Evolutionary conservation across 2,888 invertebrate genomes (phyloP), one percentile per base, ranked within the genome.

Genomic region (Listrodromus nycthemerus): DNA sequence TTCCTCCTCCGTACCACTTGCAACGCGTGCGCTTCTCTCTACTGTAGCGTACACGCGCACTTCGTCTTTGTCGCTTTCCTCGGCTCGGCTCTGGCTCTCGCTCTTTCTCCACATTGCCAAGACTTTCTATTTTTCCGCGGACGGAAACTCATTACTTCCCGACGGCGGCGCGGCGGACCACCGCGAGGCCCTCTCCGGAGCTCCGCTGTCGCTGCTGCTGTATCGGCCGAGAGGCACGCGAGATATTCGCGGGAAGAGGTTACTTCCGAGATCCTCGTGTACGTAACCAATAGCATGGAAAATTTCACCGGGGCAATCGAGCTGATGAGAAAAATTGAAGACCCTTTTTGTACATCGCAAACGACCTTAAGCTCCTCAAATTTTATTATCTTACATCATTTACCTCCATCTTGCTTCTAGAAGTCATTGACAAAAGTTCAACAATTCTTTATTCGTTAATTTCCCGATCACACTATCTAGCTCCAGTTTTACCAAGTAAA

Each of bases 61-160:
- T 82, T 55, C 67, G 61, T 80, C 76, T 76, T 79, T 79, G 48
- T 83, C 70, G 37, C 52, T 69, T 77, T 77, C 77, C 50, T 73
- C 45, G 45, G 61, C 65, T 66, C 52, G 58, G 71, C 30, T 55
- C 41, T 55, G 58, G 21, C 63, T 63, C 58, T 80, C 79, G 33
- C 75, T 80, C 77, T 76, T 70, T 80, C 77, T 70, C 27, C 73
- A 55, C 69, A 83, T 80, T 45, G 76, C 41, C 67, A 76, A 71
- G 48, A 27, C 80, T 77, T 80, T 83, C 83, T 80, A 83, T 77
- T 83, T 83, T 80, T 83, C 88, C 88, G 87, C 89, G 85, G 88
- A 86, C 88, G 89, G 87, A 88, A 89, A 91, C 89, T 91, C 91
- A 91, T 91, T 91, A 90, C 87, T 82, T 74, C 77, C 73, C 48